Base-by-base conservation (phyloP, 2,888 invertebrate genomes). In the Oxycera nigricornis region DNA sequence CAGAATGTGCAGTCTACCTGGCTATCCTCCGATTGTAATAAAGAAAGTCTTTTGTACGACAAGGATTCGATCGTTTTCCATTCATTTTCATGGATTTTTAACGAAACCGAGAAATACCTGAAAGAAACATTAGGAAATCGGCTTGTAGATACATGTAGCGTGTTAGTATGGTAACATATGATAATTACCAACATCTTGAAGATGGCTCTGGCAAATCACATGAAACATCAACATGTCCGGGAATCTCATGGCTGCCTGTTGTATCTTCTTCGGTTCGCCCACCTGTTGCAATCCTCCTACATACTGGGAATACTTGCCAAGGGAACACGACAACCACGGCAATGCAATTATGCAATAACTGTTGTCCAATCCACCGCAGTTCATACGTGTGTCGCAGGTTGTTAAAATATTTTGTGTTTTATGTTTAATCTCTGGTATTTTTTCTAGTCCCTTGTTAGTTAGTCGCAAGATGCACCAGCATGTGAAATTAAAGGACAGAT, bases 331-430 rank as follows among this genome's bases (percentile, higher is more conserved):
- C 2, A 11, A 22, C 39, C n/a, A 41, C 24, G 65, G 22, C 26
- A 39, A 20, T 62, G 65, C 65, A 65, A 65, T 65, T 65, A 65
- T 65, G 65, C 65, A 65, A 65, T 65, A 65, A 65, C 65, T 65
- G 65, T 65, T 65, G 65, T 65, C 41, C 65, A 39, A 20, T 65
- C 20, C 14, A 14, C 61, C 9, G 30, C 20, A 31, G 41, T 65
- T 65, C 41, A 41, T 65, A 7, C 39, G 41, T 11, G 22, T 59
- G 65, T 65, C 39, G 35, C 39, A 4, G 39, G 65, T 65, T 65
- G 65, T 20, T 41, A 65, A 65, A 39, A 65, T 65, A 35, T 65
- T 65, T 65, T 65, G 30, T 24, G 65, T 65, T 65, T 65, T 41
- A 39, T 65, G 65, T 65, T 39, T 61, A 61, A 61, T 55, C 24